Base-by-base conservation (phyloP, 2,888 invertebrate genomes). In the Eilema caniola region DNA sequence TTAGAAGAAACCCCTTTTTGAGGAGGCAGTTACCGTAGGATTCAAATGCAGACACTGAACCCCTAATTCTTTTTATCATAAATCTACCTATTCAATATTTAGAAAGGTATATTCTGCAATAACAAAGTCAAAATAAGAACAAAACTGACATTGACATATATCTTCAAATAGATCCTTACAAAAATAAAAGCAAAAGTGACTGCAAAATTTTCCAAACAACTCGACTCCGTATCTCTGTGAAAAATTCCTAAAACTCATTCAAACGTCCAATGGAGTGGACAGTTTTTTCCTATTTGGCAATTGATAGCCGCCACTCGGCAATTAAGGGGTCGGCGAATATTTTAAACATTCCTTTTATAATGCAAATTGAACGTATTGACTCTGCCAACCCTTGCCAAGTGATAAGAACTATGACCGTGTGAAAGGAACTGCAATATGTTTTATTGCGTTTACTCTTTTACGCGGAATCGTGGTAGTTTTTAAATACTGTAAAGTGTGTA, bases 281-380 rank as follows among this genome's bases (percentile, higher is more conserved):
- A 89, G 89, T 90, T 93, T 93, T 93, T 93, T 92, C 89, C 87
- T 89, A 89, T 93, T 93, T 92, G 85, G 92, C 94, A 92, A 94
- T 93, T 92, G 93, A 95, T 94, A 92, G 89, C 90, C 92, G 88
- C 90, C 92, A 89, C 89, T 86, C 85, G 88, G 88, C 92, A 94
- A 94, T 94, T 93, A 94, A 93, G 88, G 89, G 89, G 86, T 81
- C 86, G 86, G 87, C 90, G 90, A 91, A 92, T 92, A 93, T 93
- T 94, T 93, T 88, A 92, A 92, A 85, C 87, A 89, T 90, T 90
- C 86, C 92, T 91, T 91, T 94, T 93, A 92, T 94, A 90, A 95
- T 95, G 95, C 90, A 94, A 88, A 95, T 94, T 91, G 92, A 72
- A 88, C 92, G 91, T 92, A 93, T 93, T 93, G 94, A 93, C 92